These are phyloP conservation scores for Agrotis puta DNA, from an alignment of 2,888 invertebrate species.

Conservation along the genomic window DNA sequence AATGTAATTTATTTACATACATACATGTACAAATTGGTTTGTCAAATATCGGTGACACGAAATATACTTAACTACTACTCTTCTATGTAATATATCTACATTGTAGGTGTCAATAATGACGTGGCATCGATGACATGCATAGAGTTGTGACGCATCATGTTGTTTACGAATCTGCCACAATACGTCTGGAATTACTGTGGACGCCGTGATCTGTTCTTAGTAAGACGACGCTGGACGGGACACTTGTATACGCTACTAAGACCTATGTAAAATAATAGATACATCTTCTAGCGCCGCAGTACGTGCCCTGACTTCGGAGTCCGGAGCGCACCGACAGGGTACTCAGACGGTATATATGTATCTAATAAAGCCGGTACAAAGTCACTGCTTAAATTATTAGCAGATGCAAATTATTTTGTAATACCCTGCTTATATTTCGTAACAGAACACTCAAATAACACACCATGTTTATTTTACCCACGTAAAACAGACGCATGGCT, in stretches of 20 bases:
- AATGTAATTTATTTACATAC: background rate
- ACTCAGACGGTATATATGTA: conserved; percentile 35
- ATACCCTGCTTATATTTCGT: conserved; percentile 58
- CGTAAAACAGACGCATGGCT: conserved; percentile 39
- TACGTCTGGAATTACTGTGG: background rate
- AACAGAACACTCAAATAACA: conserved; percentile 34
- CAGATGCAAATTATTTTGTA: conserved; percentile 68
- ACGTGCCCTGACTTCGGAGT: conserved; percentile 75
- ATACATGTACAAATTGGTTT: conserved; percentile 1
- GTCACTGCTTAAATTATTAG: conserved; percentile 58
- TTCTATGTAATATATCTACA: background rate
- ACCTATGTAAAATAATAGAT: conserved; percentile 74
- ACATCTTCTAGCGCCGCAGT: conserved; percentile 70
- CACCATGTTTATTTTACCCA: conserved; percentile 40
- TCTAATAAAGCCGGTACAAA: conserved; percentile 58
- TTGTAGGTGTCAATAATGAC: conserved; percentile 2
- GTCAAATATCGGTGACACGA: background rate
- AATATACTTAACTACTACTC: background rate
- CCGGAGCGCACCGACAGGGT: conserved; percentile 43
- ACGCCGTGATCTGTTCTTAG: background rate
- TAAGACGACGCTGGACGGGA: background rate
- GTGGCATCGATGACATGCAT: background rate
- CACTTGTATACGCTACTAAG: conserved; percentile 26
- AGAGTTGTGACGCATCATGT: background rate
- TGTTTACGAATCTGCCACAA: background rate